These are phyloP conservation scores for Pectinophora gossypiella DNA, from an alignment of 1,140 invertebrate genomes.

Conservation along the genomic window DNA sequence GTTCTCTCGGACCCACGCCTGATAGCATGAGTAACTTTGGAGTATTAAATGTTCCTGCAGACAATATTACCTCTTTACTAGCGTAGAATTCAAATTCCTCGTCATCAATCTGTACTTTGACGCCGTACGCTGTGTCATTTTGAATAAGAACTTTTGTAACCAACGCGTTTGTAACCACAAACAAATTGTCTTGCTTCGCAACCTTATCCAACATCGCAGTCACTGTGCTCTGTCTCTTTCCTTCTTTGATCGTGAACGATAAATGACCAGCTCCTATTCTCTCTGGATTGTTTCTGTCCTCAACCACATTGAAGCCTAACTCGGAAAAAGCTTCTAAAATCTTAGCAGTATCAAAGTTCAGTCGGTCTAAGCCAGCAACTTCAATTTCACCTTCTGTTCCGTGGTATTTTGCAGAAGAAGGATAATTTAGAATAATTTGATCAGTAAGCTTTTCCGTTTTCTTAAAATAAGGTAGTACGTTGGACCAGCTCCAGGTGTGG, in stretches of 20 bases:
- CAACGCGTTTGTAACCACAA: conserved; percentile 77
- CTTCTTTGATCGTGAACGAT: conserved; percentile 48
- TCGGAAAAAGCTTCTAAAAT: conserved; percentile 48
- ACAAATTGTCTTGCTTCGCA: conserved; percentile 79
- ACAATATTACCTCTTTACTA: conserved; percentile 74
- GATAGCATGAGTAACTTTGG: conserved; percentile 72
- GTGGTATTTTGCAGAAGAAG: conserved; percentile 36
- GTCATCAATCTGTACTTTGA: conserved; percentile 45
- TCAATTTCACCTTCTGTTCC: conserved; percentile 47
- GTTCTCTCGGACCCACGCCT: conserved; percentile 58
- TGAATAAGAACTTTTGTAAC: conserved; percentile 70
- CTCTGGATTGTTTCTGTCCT: conserved; percentile 51
- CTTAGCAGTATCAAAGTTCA: conserved; percentile 25
- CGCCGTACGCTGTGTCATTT: conserved; percentile 41
- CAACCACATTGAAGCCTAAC: conserved; percentile 39
- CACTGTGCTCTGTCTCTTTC: conserved; percentile 41
- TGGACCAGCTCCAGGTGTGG: conserved; percentile 86
- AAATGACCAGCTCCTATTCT: conserved; percentile 51
- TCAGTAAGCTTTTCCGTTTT: conserved; percentile 55
- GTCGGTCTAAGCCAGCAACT: conserved; percentile 34
- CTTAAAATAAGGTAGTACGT: conserved; percentile 72
- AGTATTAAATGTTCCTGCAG: conserved; percentile 75
- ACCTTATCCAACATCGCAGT: conserved; percentile 65
- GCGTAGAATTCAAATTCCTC: conserved; percentile 47
- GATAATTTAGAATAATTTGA: conserved; percentile 38